Evolutionary conservation across 2,797 vertebrate genomes (phyloP).

Genomic region (Urophycis tenuis): DNA sequence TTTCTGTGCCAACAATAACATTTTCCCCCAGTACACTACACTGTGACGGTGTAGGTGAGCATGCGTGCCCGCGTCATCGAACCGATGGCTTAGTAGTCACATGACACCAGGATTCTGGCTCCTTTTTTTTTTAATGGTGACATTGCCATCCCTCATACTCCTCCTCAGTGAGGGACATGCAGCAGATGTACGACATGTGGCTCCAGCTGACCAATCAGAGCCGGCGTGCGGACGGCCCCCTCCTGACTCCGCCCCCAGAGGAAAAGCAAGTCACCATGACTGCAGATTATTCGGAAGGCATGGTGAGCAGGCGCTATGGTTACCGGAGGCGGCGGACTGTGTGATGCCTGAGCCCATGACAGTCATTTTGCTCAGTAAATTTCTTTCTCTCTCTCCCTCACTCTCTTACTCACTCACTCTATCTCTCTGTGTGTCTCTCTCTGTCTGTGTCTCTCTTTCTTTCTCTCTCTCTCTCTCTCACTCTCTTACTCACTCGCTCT

Average conservation of each 20-base stretch:
- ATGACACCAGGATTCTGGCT: not conserved
- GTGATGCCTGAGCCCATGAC: not conserved
- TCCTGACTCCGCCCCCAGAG: conserved; percentile 79
- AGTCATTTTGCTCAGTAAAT: too few relatives aligned
- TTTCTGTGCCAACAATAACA: not conserved
- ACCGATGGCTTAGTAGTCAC: not conserved
- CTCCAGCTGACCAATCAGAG: conserved; percentile 91
- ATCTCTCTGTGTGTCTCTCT: too few relatives aligned
- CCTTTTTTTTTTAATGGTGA: not conserved
- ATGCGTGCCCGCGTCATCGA: not conserved
- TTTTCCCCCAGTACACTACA: not conserved
- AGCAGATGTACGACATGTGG: conserved; percentile 98
- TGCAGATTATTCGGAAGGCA: conserved; percentile 88
- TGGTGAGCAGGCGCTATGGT: conserved; percentile 69
- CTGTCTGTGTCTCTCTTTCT: too few relatives aligned
- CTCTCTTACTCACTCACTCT: too few relatives aligned
- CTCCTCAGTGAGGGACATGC: conserved; percentile 90
- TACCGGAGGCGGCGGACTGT: not conserved
- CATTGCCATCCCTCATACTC: not conserved
- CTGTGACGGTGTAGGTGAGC: not conserved
- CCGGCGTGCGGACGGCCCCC: conserved; percentile 78
- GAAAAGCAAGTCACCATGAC: conserved; percentile 97
- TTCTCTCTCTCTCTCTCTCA: too few relatives aligned
- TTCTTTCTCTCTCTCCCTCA: too few relatives aligned
- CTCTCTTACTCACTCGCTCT: too few relatives aligned